Base-by-base conservation (phyloP, 2,797 vertebrate genomes). In the Sebastes alutus region DNA sequence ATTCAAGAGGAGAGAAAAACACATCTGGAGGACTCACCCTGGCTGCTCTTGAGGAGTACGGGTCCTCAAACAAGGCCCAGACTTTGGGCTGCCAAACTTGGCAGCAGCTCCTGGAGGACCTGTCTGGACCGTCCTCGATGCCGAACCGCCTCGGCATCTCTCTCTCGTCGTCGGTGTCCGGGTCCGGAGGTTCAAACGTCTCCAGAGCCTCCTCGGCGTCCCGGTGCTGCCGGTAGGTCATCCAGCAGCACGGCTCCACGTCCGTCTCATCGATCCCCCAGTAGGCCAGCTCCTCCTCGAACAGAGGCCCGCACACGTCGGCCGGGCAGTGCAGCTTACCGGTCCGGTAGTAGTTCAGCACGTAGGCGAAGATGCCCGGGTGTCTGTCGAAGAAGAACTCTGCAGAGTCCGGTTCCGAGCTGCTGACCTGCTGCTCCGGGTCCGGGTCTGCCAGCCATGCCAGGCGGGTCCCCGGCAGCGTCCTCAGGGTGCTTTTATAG, bases 201-300 rank as follows among this genome's bases (percentile, higher is more conserved):
- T 99, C 98, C 58, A 99, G 95, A n/a, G 98, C 98, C 92, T 99
- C 98, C 72, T 99, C 98, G 0, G 98, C 98, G 22, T 99, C 98
- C 0, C 98, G 95, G 91, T 99, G 98, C 93, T 99, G 98, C 1
- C 98, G 95, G 88, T 99, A 99, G 61, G 97, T 98, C 98, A 99
- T 99, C 98, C 98, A 99, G 95, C 98, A 99, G 86, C 98, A 99
- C 3, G 98, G 98, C 92, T 99, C 98, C 95, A 99, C 98, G 82
- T 99, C 98, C 0, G 98, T 99, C 96, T 99, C 98, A 2, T 99
- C 98, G 13, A 99, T 99, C 58, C 97, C 98, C 98, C 98, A 99
- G 86, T 97, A 99, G 32, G 98, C 97, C 73, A 99, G 95, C 94
- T 99, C 98, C 88, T 99, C 98, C 92, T 99, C 98, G 74, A 99